phyloP scores from a whole-genome alignment of 2,113 vertebrate genomes.

The Oenanthe melanoleuca region DNA sequence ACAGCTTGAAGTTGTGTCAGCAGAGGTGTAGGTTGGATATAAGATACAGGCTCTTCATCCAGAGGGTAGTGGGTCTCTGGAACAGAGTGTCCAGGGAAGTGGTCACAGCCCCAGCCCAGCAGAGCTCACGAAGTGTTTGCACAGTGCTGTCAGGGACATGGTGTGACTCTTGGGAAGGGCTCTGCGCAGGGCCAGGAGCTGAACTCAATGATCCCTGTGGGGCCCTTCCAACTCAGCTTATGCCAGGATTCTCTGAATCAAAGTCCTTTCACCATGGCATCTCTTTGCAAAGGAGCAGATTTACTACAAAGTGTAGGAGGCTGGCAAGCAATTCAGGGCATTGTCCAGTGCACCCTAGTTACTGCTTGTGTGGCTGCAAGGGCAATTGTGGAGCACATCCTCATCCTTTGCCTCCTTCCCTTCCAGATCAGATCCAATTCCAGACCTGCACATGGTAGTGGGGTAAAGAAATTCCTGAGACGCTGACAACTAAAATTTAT shows the following conservation, averaged over 20 bases:
- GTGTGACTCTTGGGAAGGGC: background rate
- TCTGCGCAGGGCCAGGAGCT: background rate
- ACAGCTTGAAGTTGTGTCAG: background rate
- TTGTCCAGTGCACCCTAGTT: background rate
- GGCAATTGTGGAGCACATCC: background rate
- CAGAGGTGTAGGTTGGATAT: background rate
- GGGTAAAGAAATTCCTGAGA: background rate
- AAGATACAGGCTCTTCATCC: background rate
- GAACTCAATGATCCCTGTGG: background rate
- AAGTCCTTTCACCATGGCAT: background rate
- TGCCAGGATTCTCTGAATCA: background rate
- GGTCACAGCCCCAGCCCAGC: background rate
- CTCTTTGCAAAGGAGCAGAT: background rate
- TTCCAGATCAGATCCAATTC: background rate
- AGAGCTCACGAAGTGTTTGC: background rate
- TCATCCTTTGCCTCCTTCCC: background rate
- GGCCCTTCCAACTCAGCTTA: background rate
- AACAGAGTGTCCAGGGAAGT: background rate
- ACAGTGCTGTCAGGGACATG: accelerated
- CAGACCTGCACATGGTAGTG: background rate
- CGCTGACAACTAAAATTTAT: background rate
- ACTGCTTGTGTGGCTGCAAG: background rate
- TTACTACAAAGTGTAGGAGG: background rate
- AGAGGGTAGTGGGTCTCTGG: background rate
- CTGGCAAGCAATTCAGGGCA: background rate